These are phyloP conservation scores for Channa maculata DNA, from an alignment of 2,113 vertebrate genomes.

Conservation along the genomic window DNA sequence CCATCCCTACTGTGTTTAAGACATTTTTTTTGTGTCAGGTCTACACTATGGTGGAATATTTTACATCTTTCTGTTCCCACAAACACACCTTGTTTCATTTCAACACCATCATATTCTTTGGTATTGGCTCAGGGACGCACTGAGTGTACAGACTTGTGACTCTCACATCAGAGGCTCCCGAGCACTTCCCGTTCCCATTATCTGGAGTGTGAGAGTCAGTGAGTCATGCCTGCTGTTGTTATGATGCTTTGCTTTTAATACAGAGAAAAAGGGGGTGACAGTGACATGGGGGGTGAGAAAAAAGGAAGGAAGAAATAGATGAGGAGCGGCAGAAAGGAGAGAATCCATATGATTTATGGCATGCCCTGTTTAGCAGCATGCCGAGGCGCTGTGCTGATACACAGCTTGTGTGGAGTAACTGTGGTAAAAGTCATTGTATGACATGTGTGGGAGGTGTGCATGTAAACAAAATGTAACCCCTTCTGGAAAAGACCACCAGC, in stretches of 20 bases:
- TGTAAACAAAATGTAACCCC: slow-evolving; percentile 53
- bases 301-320: background rate
- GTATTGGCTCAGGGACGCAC: slow-evolving; percentile 25
- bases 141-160: slow-evolving; percentile 53
- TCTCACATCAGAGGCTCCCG: slow-evolving; percentile 55
- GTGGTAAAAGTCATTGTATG: slow-evolving; percentile 57
- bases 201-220: slow-evolving; percentile 62
- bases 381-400: slow-evolving; percentile 31
- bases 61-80: slow-evolving; percentile 9
- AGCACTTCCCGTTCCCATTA: slow-evolving; percentile 53
- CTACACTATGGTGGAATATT: slow-evolving; percentile 39
- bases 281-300: background rate
- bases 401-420: slow-evolving; percentile 38
- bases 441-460: slow-evolving; percentile 55
- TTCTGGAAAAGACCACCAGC: slow-evolving; percentile 29
- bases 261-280: background rate
- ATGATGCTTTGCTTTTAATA: slow-evolving; percentile 33
- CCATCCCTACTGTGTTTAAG: background rate
- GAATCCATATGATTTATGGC: background rate
- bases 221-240: slow-evolving; percentile 73
- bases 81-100: slow-evolving; percentile 50
- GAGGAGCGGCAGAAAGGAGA: background rate
- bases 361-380: slow-evolving; percentile 16
- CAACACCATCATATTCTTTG: slow-evolving; percentile 9
- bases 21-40: slow-evolving; percentile 13